Evolutionary conservation across 2,888 invertebrate species (phyloP).

Genomic region (Meandrusa payeni): DNA sequence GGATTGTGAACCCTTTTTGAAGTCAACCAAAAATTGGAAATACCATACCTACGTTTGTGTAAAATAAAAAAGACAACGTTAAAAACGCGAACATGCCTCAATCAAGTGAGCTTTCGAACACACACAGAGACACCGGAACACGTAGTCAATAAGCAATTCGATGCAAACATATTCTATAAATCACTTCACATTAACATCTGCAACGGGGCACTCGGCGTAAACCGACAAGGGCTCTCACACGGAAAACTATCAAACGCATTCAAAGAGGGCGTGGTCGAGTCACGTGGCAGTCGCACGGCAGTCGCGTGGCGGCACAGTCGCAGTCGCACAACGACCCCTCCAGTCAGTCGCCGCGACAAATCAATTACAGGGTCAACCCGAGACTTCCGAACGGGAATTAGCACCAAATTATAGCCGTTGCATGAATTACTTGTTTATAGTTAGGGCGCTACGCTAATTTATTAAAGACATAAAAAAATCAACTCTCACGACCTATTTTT

Average conservation of each 20-base stretch:
- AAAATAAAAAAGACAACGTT: too few relatives aligned
- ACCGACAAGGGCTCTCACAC: conserved; percentile 54
- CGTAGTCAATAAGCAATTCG: conserved; percentile 18
- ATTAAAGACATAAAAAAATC: too few relatives aligned
- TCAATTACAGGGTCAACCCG: conserved; percentile 68
- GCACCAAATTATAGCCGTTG: conserved; percentile 67
- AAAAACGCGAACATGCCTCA: too few relatives aligned
- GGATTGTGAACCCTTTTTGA: too few relatives aligned
- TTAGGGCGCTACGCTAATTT: conserved; percentile 59
- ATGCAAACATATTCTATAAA: conserved; percentile 18
- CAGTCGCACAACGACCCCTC: conserved; percentile 33
- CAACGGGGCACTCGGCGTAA: conserved; percentile 18
- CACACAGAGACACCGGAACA: background rate
- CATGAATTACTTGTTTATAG: conserved; percentile 65
- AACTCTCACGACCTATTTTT: too few relatives aligned
- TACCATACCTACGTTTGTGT: too few relatives aligned
- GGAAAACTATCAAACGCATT: conserved; percentile 48
- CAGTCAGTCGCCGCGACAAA: conserved; percentile 61
- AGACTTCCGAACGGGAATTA: conserved; percentile 67
- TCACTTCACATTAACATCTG: conserved; percentile 21
- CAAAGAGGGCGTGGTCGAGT: conserved; percentile 41
- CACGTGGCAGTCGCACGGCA: conserved; percentile 42
- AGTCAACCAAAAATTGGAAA: too few relatives aligned
- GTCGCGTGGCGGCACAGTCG: conserved; percentile 45
- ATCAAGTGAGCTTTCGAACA: background rate